phyloP scores from a whole-genome alignment of 2,113 vertebrate species.

The Dicaeum eximium region DNA sequence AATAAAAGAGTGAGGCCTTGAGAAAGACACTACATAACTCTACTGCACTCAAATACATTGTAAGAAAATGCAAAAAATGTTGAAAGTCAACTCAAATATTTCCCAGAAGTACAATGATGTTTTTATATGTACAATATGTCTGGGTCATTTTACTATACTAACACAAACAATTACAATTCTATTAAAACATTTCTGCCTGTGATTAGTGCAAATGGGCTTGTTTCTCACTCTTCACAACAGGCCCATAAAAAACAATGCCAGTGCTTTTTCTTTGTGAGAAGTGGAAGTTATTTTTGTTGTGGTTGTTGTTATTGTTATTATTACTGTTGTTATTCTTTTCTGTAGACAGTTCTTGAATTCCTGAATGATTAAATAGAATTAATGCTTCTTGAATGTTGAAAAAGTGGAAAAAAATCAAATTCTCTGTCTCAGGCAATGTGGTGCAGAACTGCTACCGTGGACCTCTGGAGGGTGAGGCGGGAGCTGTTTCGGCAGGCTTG shows the following conservation, averaged over 20 bases:
- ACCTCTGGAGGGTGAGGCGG: slow-evolving; percentile 66
- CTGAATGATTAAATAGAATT: slow-evolving; percentile 47
- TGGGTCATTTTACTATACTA: slow-evolving; percentile 26
- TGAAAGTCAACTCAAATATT: not conserved
- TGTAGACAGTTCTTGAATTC: slow-evolving; percentile 20
- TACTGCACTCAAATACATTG: not conserved
- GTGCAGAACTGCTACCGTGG: slow-evolving; percentile 74
- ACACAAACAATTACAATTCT: slow-evolving; percentile 52
- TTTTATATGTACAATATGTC: not conserved
- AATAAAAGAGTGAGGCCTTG: not conserved
- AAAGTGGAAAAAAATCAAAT: slow-evolving; percentile 72
- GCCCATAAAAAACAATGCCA: not conserved
- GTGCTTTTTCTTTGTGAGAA: not conserved
- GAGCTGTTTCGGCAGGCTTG: slow-evolving; percentile 72
- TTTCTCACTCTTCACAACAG: slow-evolving; percentile 8
- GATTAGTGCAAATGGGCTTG: slow-evolving; percentile 24
- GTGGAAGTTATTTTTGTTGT: not conserved
- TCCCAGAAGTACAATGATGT: slow-evolving; percentile 23
- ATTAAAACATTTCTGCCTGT: slow-evolving; percentile 36
- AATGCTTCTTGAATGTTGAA: slow-evolving; percentile 25
- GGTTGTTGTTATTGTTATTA: not conserved
- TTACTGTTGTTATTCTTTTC: not conserved
- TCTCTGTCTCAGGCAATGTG: slow-evolving; percentile 79
- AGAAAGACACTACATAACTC: not conserved
- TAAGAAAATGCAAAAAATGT: slow-evolving; percentile 47